These are phyloP conservation scores for Plecotus auritus DNA, from an alignment of 2,113 vertebrate species.

Conservation along the genomic window DNA sequence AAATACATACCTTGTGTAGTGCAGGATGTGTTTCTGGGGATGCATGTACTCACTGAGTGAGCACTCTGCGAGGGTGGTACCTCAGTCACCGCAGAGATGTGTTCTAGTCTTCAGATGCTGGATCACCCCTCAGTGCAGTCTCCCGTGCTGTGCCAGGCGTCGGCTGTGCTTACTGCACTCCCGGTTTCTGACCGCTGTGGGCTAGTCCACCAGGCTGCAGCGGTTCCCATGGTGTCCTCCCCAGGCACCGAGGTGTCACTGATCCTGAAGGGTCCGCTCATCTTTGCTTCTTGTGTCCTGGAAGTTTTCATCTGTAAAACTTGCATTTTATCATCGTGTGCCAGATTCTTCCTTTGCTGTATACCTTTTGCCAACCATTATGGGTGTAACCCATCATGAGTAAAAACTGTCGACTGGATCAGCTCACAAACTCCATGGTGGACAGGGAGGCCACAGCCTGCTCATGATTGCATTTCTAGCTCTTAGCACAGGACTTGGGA, in stretches of 20 bases:
- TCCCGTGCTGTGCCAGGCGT: accelerated
- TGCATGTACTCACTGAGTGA: neutral
- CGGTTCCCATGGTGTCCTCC: neutral
- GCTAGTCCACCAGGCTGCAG: neutral
- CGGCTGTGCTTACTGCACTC: accelerated
- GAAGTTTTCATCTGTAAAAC: neutral
- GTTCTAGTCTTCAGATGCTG: neutral
- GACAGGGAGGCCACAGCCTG: neutral
- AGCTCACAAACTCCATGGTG: neutral
- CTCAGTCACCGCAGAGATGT: accelerated
- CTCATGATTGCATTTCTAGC: neutral
- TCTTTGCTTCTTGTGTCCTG: neutral
- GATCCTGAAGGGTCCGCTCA: neutral
- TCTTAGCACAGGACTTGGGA: neutral
- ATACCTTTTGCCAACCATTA: neutral
- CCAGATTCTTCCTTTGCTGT: neutral
- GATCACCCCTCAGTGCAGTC: neutral
- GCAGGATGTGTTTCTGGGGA: neutral
- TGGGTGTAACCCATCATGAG: accelerated
- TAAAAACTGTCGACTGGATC: neutral
- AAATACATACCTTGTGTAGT: neutral
- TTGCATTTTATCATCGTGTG: neutral
- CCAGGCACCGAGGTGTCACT: neutral
- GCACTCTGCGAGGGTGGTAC: accelerated
- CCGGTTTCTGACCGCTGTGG: accelerated